phyloP scores from a whole-genome alignment of 2,797 vertebrate genomes.

The Nannoperca australis region DNA sequence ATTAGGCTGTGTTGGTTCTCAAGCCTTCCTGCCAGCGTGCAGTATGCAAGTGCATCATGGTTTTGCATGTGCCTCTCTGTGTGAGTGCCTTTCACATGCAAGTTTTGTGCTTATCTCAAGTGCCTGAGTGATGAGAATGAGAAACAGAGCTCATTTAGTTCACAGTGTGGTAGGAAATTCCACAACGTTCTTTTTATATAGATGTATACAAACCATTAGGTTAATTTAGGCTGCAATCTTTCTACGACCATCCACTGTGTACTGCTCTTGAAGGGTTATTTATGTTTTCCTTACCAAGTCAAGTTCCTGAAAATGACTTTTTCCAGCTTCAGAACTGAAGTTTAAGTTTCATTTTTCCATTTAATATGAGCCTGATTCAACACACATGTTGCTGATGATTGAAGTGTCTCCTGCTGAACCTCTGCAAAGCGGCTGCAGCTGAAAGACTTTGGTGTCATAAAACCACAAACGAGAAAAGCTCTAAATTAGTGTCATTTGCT shows the following conservation, averaged over 20 bases:
- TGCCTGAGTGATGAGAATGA: slow-evolving; percentile 47
- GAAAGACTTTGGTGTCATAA: slow-evolving; percentile 52
- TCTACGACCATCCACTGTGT: slow-evolving; percentile 13
- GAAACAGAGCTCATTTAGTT: slow-evolving; percentile 58
- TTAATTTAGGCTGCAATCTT: slow-evolving; percentile 45
- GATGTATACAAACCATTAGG: slow-evolving; percentile 47
- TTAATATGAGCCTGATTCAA: slow-evolving; percentile 64
- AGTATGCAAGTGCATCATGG: slow-evolving; percentile 18
- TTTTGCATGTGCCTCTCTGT: slow-evolving; percentile 4
- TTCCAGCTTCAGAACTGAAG: slow-evolving; percentile 51
- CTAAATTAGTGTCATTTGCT: slow-evolving; percentile 70
- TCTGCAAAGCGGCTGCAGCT: slow-evolving; percentile 37
- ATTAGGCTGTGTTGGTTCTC: slow-evolving; percentile 42
- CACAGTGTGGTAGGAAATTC: slow-evolving; percentile 46
- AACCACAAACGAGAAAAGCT: slow-evolving; percentile 65
- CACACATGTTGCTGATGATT: slow-evolving; percentile 69
- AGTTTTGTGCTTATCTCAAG: slow-evolving; percentile 9
- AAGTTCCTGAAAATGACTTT: slow-evolving; percentile 67
- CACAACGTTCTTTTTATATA: slow-evolving; percentile 25
- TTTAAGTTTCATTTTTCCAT: slow-evolving; percentile 61
- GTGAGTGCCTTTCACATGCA: slow-evolving; percentile 21
- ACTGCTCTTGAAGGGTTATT: slow-evolving; percentile 53
- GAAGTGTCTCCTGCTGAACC: slow-evolving; percentile 59
- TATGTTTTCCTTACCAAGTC: slow-evolving; percentile 62
- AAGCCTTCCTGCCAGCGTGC: slow-evolving; percentile 32